A percentile compares a stretch with the other conserved stretches of the same genome.
phyloP scores from a whole-genome alignment of 1,140 invertebrate genomes.

The Rhagoletis pomonella region DNA sequence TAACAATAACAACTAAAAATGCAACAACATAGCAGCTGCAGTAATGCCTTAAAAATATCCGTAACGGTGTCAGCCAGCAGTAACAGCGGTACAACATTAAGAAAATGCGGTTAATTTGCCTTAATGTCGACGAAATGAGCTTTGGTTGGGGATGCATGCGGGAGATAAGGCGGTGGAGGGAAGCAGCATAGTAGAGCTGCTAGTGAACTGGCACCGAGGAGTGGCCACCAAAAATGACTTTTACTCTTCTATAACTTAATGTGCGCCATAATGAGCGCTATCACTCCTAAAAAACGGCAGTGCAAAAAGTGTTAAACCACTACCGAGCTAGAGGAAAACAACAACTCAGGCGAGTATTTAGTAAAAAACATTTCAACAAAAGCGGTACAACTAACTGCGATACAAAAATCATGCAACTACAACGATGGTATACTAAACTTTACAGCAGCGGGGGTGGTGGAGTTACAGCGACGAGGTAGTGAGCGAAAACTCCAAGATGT shows the following conservation, averaged over 20 bases:
- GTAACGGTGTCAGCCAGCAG: constrained; percentile 8
- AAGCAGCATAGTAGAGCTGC: background rate
- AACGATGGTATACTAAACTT: background rate
- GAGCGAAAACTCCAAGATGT: constrained; percentile 73
- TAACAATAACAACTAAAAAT: background rate
- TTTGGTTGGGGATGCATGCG: constrained; percentile 34
- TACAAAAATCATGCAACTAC: constrained; percentile 29
- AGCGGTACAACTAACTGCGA: background rate
- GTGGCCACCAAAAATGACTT: constrained; percentile 7
- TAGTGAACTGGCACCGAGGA: background rate
- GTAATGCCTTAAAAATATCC: background rate
- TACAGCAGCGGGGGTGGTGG: background rate
- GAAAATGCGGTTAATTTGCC: constrained; percentile 72
- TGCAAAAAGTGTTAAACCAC: constrained; percentile 26
- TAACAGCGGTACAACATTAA: constrained; percentile 42
- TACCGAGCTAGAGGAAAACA: constrained; percentile 26
- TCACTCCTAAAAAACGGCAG: constrained; percentile 60
- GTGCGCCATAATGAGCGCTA: constrained; percentile 61
- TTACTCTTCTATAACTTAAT: constrained; percentile 25
- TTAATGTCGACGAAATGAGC: constrained; percentile 66
- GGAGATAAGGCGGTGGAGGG: background rate
- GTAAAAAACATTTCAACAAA: constrained; percentile 14
- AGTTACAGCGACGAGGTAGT: background rate
- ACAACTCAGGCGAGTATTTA: background rate
- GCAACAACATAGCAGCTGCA: background rate